Evolutionary conservation across 1,140 invertebrate species (phyloP), one percentile per base, ranked within the genome.

Genomic region (Zophobas morio): DNA sequence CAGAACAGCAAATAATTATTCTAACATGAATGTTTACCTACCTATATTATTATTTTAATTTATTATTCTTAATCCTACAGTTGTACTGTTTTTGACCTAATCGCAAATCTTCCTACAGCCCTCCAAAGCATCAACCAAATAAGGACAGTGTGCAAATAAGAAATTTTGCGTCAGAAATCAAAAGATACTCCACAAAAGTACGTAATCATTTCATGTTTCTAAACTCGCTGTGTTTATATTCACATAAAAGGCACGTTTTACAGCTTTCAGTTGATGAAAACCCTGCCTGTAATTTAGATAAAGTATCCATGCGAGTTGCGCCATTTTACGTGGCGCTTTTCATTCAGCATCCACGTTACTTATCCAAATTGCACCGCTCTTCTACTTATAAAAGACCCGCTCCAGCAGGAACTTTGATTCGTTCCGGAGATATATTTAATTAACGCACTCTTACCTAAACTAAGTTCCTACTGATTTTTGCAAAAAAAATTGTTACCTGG

Each of bases 401-500:
- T n/a, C 35, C 57, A 39, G 6, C 32, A 36, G n/a, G 39, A 66
- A 66, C 60, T 66, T 66, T 66, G 60, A 66, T 66, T 66, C 39
- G 6, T n/a, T 32, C 6, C 60, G n/a, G 8, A 66, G 60, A 40
- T 42, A 70, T 32, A 42, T 56, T 73, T 73, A 73, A 73, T 73
- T 53, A 53, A 54, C 49, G 39, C 49, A 73, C 49, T 56, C 71
- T 54, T 74, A 56, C 39, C 51, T 76, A 53, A 57, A 70, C 53
- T 72, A 76, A 57, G 42, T 54, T 75, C 37, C 70, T 70, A 60
- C 37, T 37, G 42, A 40, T 70, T 63, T 81, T 82, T 82, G 80
- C 79, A 84, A 85, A 85, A 66, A 85, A 84, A 85, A 83, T 85
- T 86, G 85, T 90, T 88, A 95, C 94, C 92, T 99, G 98, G 91